Percentiles rank a stretch among this genome's conserved stretches.
These are phyloP conservation scores for Julus scanicus DNA, from an alignment of 2,888 invertebrate genomes.

Conservation along the genomic window DNA sequence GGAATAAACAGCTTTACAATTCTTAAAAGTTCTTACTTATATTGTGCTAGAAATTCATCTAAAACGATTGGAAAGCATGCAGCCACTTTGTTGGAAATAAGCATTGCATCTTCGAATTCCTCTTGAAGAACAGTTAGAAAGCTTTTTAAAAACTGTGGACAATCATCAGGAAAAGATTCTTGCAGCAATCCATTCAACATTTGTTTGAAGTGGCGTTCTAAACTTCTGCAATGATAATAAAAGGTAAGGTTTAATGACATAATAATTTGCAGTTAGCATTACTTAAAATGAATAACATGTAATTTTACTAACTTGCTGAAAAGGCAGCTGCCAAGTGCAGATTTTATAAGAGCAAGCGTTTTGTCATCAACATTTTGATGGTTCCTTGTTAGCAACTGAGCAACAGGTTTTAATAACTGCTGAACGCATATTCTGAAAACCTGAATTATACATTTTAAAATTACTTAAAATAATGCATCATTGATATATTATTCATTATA, in stretches of 20 bases:
- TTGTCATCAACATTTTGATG: not conserved
- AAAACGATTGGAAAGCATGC: not conserved
- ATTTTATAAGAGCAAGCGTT: not conserved
- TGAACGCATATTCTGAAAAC: not conserved
- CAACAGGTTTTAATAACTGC: not conserved
- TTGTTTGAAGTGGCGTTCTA: not conserved
- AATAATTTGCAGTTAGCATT: not conserved
- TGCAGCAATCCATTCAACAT: not conserved
- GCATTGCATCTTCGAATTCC: not conserved
- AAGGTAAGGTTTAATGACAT: too few species aligned
- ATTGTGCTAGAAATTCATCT: not conserved
- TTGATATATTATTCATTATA: not conserved
- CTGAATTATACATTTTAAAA: not conserved
- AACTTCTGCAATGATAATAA: not conserved
- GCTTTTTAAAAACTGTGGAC: not conserved
- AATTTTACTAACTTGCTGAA: not conserved
- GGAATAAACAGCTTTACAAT: not conserved
- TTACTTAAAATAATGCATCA: not conserved
- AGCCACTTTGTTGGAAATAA: not conserved
- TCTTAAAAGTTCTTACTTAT: not conserved
- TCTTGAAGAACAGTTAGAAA: not conserved
- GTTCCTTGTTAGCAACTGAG: not conserved
- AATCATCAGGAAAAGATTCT: not conserved
- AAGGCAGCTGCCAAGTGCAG: not conserved
- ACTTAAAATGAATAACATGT: not conserved